These are phyloP conservation scores for Periparus ater DNA, from an alignment of 2,797 vertebrate species.

Conservation along the genomic window DNA sequence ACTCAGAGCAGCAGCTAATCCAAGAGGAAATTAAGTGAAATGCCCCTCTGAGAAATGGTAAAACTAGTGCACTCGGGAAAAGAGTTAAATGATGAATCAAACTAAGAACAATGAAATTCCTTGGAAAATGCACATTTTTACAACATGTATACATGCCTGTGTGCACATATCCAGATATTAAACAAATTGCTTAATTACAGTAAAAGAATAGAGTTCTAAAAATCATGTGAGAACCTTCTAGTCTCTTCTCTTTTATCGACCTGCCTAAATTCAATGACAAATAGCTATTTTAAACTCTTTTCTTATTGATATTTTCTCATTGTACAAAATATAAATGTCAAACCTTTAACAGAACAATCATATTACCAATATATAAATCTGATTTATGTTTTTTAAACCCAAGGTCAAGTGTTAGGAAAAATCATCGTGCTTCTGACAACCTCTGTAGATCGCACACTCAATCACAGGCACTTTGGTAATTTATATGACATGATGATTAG, in stretches of 20 bases:
- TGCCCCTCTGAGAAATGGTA: conserved; percentile 59
- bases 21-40: conserved; percentile 77
- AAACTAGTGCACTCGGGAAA: conserved; percentile 27
- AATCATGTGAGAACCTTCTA: background rate
- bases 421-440: background rate
- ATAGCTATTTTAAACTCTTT: conserved; percentile 16
- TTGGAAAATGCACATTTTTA: conserved; percentile 16
- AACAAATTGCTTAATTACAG: background rate
- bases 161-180: background rate
- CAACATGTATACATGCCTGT: background rate
- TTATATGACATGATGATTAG: background rate
- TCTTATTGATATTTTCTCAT: conserved; percentile 12
- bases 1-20: conserved; percentile 75
- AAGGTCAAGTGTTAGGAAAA: conserved; percentile 33
- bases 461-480: background rate
- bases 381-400: conserved; percentile 21
- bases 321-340: conserved; percentile 54
- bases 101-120: conserved; percentile 26
- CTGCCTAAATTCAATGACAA: conserved; percentile 15
- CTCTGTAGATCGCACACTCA: background rate
- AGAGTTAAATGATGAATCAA: conserved; percentile 36
- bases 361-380: conserved; percentile 23
- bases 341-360: conserved; percentile 24
- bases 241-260: background rate
- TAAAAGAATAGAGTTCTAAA: background rate